These are phyloP conservation scores for Phyllotreta striolata DNA, from an alignment of 2,888 invertebrate species.

Conservation along the genomic window DNA sequence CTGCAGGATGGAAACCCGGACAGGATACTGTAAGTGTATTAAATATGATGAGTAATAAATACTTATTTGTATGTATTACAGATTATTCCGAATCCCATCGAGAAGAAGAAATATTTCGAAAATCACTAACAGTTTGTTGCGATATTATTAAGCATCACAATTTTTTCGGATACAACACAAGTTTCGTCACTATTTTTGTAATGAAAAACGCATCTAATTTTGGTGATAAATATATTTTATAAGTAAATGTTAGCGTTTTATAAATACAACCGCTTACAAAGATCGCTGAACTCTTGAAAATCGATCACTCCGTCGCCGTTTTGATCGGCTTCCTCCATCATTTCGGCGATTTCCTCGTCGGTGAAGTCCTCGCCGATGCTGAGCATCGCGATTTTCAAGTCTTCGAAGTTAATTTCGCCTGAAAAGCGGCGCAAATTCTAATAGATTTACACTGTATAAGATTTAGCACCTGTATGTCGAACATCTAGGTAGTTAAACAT, in stretches of 20 bases:
- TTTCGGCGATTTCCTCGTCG: conserved; percentile 15
- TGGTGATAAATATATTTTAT: background rate
- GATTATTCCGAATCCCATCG: conserved; percentile 84
- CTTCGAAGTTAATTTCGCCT: conserved; percentile 9
- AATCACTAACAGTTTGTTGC: conserved; percentile 61
- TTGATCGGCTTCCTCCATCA: conserved; percentile 22
- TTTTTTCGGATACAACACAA: background rate
- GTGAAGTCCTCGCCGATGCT: conserved; percentile 10
- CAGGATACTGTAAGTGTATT: conserved; percentile 78
- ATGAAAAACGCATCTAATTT: background rate
- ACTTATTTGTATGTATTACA: conserved; percentile 61
- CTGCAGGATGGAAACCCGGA: conserved; percentile 95
- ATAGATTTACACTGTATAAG: no score
- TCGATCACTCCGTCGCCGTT: conserved; percentile 11
- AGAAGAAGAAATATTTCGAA: conserved; percentile 82
- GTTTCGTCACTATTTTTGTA: background rate
- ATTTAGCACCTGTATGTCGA: conserved; percentile 8
- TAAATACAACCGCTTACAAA: conserved; percentile 12
- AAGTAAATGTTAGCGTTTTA: background rate
- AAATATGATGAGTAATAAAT: background rate
- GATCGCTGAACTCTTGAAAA: conserved; percentile 17
- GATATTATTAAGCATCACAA: background rate
- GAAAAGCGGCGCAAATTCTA: background rate
- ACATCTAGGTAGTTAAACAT: conserved; percentile 23
- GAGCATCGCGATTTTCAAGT: conserved; percentile 14